A percentile compares a stretch with the other conserved stretches of the same genome.
Evolutionary conservation across 1,140 invertebrate genomes (phyloP).

Genomic region (Anastrepha ludens): DNA sequence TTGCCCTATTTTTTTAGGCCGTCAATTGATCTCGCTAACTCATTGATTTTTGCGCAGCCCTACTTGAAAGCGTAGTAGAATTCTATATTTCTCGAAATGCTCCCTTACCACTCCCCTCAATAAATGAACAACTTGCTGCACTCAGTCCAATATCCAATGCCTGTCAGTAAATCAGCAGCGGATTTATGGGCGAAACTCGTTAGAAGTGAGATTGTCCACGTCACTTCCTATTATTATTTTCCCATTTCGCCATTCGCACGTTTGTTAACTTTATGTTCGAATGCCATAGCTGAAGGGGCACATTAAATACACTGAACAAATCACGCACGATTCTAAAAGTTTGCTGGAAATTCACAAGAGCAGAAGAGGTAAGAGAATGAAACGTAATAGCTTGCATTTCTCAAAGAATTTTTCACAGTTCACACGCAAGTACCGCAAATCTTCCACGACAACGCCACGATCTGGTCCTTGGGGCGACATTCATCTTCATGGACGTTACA

Average conservation of each 20-base stretch:
- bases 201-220: conserved; percentile 40
- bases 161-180: conserved; percentile 40
- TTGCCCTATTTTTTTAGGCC: too few relatives aligned
- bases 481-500: conserved; percentile 57
- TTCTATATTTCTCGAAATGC: too few relatives aligned
- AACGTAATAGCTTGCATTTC: neutral
- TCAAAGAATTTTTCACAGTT: conserved; percentile 32
- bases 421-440: conserved; percentile 35
- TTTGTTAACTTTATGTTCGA: neutral
- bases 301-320: neutral
- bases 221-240: conserved; percentile 21
- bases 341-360: neutral
- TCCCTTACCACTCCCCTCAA: neutral
- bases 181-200: conserved; percentile 49
- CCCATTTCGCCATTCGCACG: neutral
- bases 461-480: conserved; percentile 54
- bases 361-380: neutral
- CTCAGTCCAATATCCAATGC: neutral
- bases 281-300: neutral
- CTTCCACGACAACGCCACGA: conserved; percentile 28
- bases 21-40: too few relatives aligned
- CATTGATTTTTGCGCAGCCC: too few relatives aligned
- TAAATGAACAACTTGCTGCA: neutral
- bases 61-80: too few relatives aligned
- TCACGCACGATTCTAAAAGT: neutral